Evolutionary conservation across 2,797 vertebrate genomes (phyloP), one percentile per base, ranked within the genome.

Genomic region (Sebastes iracundus): DNA sequence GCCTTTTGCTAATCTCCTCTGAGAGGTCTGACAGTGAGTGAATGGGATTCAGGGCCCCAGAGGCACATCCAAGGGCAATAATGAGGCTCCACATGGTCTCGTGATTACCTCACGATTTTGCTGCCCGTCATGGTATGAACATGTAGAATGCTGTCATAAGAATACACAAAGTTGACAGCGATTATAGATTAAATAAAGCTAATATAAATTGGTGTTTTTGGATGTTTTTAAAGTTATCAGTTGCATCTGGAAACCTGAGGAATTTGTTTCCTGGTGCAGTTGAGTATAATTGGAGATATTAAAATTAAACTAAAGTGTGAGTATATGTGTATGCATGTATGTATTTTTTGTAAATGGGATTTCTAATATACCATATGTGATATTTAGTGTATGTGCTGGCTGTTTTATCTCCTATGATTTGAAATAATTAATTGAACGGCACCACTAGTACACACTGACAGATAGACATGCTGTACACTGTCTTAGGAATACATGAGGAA

Each of bases 61-160:
- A 84, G 90, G 87, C 84, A 90, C 68, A 81, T 90, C 77, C 77
- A 74, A 77, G 79, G 79, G 69, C 69, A 88, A 77, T 90, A 88
- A 93, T 85, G 83, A 92, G 82, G 72, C 72, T 76, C 84, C 70
- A 30, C 69, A 7, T 82, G 62, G 62, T 72, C 72, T 70, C 2
- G 2, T 87, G 83, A 89, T 89, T 83, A 77, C 75, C 67, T 80
- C 66, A 46, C 6, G 8, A 33, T 61, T 55, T 16, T 25, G 59
- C 63, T 65, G 49, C 18, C 59, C n/a, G 13, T 69, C 74, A 74
- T 65, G 61, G 52, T 72, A 56, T 38, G 22, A 75, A 63, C 38
- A 72, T 77, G 59, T 16, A 33, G 12, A 60, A 6, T n/a, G 13
- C 32, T 46, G 27, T 60, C 55, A 49, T 11, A 7, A 25, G 71